phyloP scores from a whole-genome alignment of 2,797 vertebrate genomes.

The Psittacula derbiana region DNA sequence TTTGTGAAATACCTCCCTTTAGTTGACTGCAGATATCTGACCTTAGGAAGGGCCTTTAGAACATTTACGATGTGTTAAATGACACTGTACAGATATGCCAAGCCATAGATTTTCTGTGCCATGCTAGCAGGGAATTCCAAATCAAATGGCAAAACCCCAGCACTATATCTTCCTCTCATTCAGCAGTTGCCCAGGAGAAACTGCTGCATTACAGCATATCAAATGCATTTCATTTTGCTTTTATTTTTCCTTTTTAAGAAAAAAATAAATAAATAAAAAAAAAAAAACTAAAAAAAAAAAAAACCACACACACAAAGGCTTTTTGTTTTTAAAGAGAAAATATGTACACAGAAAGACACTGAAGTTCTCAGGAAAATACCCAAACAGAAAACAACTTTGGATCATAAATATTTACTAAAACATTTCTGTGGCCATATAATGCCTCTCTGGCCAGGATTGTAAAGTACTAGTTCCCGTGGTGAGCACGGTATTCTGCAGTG shows the following conservation, averaged over 20 bases:
- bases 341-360: not conserved
- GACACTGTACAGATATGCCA: constrained; percentile 16
- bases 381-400: not conserved
- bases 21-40: not conserved
- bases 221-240: not conserved
- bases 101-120: not conserved
- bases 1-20: not conserved
- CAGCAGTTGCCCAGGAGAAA: not conserved
- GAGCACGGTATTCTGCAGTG: not conserved
- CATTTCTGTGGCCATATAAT: not conserved
- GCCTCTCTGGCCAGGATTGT: not conserved
- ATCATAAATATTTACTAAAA: not conserved
- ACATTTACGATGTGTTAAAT: constrained; percentile 24
- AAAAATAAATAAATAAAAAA: not conserved
- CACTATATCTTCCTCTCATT: not conserved
- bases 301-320: not conserved
- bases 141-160: not conserved
- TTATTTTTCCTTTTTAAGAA: not conserved
- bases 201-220: not conserved
- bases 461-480: not conserved
- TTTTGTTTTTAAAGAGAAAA: constrained; percentile 2
- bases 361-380: not conserved
- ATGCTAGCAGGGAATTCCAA: not conserved
- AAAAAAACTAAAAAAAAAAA: not conserved
- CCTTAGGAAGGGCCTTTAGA: not conserved